Evolutionary conservation across 37 sponge, comb jelly and placozoan species (phyloP).

Genomic region (Axinella damicornis): DNA sequence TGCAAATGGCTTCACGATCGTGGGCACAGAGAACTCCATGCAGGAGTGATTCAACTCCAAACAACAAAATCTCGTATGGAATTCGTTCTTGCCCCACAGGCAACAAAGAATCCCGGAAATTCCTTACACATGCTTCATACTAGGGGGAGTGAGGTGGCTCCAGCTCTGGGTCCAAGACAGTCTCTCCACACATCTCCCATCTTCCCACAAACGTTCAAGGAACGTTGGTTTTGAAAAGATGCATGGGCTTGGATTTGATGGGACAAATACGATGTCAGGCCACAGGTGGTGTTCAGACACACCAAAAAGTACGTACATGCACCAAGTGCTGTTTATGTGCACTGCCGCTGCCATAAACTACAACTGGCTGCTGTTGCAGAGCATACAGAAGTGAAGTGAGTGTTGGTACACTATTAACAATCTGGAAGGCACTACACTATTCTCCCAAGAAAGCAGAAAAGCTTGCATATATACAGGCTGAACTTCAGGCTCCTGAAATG

Average conservation of each 20-base stretch:
- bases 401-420: slow-evolving; percentile 42
- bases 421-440: slow-evolving; percentile 48
- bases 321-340: slow-evolving; percentile 59
- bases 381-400: slow-evolving; percentile 39
- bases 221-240: slow-evolving; percentile 24
- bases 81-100: no score
- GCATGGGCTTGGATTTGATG: slow-evolving; percentile 64
- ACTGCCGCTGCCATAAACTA: slow-evolving; percentile 48
- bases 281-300: slow-evolving; percentile 56
- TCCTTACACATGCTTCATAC: no score
- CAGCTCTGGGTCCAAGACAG: no score
- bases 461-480: slow-evolving; percentile 42
- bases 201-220: no score
- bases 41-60: no score
- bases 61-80: no score
- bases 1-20: no score
- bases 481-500: slow-evolving; percentile 47
- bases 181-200: no score
- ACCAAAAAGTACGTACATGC: slow-evolving; percentile 40
- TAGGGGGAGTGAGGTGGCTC: no score
- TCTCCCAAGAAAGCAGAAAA: slow-evolving; percentile 39
- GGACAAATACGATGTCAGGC: slow-evolving; percentile 57
- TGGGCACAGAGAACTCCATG: no score
- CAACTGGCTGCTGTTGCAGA: slow-evolving; percentile 49
- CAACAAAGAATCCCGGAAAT: no score